Conservation (phyloP, 2,797 vertebrate genomes). For the Haliaeetus vocifer region DNA sequence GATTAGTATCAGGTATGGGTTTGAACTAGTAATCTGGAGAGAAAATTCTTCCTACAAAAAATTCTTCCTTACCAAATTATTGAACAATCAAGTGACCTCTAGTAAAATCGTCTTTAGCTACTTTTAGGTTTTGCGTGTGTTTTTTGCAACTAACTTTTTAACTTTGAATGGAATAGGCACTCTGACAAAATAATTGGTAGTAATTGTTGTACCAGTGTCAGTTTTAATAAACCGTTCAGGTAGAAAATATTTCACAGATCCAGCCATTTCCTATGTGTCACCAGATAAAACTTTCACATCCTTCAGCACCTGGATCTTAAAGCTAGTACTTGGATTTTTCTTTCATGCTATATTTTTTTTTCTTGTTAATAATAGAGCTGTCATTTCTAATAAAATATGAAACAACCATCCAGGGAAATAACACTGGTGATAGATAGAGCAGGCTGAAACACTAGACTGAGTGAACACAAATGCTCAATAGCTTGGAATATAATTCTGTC, state of each 20-base stretch:
- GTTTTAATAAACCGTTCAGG: constrained; percentile 65
- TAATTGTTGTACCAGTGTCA: constrained; percentile 68
- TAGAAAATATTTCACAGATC: constrained; percentile 54
- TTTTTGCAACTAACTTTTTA: constrained; percentile 33
- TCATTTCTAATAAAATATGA: constrained; percentile 76
- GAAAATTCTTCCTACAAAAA: not conserved
- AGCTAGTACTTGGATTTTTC: constrained; percentile 52
- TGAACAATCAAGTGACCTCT: not conserved
- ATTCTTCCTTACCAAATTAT: not conserved
- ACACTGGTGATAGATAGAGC: constrained; percentile 48
- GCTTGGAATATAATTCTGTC: constrained; percentile 48
- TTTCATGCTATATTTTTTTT: constrained; percentile 50
- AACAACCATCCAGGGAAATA: constrained; percentile 70
- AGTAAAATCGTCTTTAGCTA: not conserved
- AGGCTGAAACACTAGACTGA: constrained; percentile 32
- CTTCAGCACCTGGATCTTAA: constrained; percentile 52
- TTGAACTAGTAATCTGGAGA: not conserved
- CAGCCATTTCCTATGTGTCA: constrained; percentile 31
- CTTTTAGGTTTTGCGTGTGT: constrained; percentile 36
- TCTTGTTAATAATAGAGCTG: constrained; percentile 76
- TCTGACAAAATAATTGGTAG: constrained; percentile 74
- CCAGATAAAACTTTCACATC: constrained; percentile 48
- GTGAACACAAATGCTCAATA: constrained; percentile 51
- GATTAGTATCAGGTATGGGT: not conserved
- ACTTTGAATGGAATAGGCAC: constrained; percentile 54